Conservation (phyloP, 2,113 vertebrate genomes). For the Osmerus mordax region DNA sequence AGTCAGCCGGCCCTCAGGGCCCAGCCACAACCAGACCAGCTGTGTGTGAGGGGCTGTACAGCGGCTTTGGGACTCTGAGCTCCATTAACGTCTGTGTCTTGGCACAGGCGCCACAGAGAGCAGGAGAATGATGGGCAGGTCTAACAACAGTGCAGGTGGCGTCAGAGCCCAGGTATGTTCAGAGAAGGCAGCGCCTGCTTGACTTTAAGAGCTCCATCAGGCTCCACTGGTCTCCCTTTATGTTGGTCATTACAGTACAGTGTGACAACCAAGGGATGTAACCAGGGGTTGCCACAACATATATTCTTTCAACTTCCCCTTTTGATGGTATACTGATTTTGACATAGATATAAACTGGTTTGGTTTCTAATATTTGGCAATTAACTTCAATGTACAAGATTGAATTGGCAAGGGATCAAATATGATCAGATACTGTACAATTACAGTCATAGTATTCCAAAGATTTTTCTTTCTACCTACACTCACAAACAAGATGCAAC, state of each 20-base stretch:
- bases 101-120: constrained; percentile 11
- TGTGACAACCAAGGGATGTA: no score
- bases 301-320: not conserved
- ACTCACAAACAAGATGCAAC: no score
- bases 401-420: not conserved
- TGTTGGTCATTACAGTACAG: no score
- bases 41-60: constrained; percentile 20
- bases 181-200: not conserved
- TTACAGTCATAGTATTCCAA: not conserved
- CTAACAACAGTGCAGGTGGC: constrained; percentile 10
- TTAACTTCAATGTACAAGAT: no score
- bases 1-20: constrained; percentile 17
- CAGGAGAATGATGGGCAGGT: constrained; percentile 28
- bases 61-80: constrained; percentile 19
- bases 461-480: not conserved
- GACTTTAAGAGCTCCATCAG: no score
- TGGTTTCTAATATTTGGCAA: no score
- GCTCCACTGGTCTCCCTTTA: no score
- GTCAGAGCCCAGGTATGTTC: constrained; percentile 22
- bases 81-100: constrained; percentile 23
- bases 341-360: no score
- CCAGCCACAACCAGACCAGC: constrained; percentile 4
- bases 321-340: no score
- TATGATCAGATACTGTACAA: not conserved
- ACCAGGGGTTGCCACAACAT: no score